Base-by-base conservation (phyloP, 2,888 invertebrate genomes). In the Phragmatobia fuliginosa region DNA sequence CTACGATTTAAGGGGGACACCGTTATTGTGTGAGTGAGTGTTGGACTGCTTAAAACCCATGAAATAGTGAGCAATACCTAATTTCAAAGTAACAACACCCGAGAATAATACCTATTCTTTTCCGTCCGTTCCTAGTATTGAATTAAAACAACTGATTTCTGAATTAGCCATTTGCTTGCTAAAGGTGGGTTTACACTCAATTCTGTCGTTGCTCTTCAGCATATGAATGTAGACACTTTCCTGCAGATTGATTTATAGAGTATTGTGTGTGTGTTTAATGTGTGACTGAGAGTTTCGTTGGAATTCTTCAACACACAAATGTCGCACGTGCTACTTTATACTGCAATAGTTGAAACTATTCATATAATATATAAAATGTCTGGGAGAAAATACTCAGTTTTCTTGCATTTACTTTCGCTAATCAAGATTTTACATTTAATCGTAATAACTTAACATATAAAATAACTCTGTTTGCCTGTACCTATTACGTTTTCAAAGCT, bases 311-410 rank as follows among this genome's bases (percentile, higher is more conserved):
- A 66, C 67, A 66, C 67, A 62, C 64, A 25, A 62, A 74, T 75
- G 77, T 83, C 83, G 76, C 83, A 83, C 83, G 82, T 62, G 80
- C 83, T 64, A 82, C 80, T 80, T 82, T 67, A 38, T 31, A 32
- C 66, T 49, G 73, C 68, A 66, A 75, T 74, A 74, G 74, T 76
- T 72, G 32, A 69, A 75, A 73, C 71, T 74, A 71, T 78, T 78
- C 70, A 62, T 73, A 60, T n/a, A n/a, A n/a, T 60, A 70, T 63
- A 60, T 72, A 67, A 49, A 28, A 56, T 68, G 62, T 62, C 59
- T 33, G 63, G 71, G 77, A 76, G 79, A 81, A 77, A 79, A 79
- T 75, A 56, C 72, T 71, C 67, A 74, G 67, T 73, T 73, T 80
- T 68, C 64, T 65, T 67, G 33, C 61, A 62, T 73, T 78, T 49